phyloP scores from a whole-genome alignment of 1,140 invertebrate genomes.

The Orussus abietinus region DNA sequence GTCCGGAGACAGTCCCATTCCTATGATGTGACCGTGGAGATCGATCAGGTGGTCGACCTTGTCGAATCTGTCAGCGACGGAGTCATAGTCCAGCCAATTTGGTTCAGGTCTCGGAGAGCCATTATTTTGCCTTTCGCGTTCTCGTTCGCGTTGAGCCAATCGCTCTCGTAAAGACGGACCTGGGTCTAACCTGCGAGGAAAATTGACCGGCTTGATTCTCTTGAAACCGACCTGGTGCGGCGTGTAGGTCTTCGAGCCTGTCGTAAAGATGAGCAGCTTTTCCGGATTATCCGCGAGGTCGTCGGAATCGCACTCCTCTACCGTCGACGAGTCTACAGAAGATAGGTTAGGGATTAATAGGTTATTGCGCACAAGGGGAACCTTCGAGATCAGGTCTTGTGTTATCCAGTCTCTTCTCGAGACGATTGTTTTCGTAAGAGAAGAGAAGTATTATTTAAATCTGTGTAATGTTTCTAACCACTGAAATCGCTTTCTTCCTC shows the following conservation, averaged over 20 bases:
- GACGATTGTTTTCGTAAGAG: not conserved
- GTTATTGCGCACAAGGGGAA: too few species aligned
- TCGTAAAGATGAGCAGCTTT: slow-evolving; percentile 84
- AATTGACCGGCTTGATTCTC: slow-evolving; percentile 68
- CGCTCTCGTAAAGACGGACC: slow-evolving; percentile 67
- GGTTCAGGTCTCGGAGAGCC: slow-evolving; percentile 55
- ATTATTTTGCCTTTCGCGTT: slow-evolving; percentile 50
- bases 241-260: slow-evolving; percentile 78
- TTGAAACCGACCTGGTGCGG: slow-evolving; percentile 88
- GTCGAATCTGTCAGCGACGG: slow-evolving; percentile 71
- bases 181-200: slow-evolving; percentile 66
- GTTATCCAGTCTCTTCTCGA: slow-evolving; percentile 1
- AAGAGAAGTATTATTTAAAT: too few species aligned
- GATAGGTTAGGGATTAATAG: slow-evolving; percentile 7
- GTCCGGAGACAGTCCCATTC: slow-evolving; percentile 84
- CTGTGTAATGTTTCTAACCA: slow-evolving; percentile 17
- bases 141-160: slow-evolving; percentile 58
- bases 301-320: slow-evolving; percentile 54
- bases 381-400: too few species aligned
- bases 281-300: slow-evolving; percentile 57
- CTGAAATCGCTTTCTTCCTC: slow-evolving; percentile 35
- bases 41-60: slow-evolving; percentile 80
- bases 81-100: slow-evolving; percentile 67
- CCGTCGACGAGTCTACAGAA: slow-evolving; percentile 35
- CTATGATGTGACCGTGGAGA: slow-evolving; percentile 85